Evolutionary conservation across 2,113 vertebrate species (phyloP).

Genomic region (Sminthopsis crassicaudata): DNA sequence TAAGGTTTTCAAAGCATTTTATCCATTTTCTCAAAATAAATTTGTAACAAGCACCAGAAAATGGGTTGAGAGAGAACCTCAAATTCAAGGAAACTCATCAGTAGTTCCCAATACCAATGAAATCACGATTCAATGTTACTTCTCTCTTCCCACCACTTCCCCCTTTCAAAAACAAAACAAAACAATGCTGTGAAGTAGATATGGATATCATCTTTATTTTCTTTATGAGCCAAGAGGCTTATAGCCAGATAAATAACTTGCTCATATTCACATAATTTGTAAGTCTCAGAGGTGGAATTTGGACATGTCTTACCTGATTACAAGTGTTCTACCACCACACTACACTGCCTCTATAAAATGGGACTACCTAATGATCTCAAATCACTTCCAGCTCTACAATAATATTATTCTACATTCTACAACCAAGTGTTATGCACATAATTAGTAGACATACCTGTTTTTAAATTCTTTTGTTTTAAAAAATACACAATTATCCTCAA

Average conservation of each 20-base stretch:
- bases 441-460: not conserved
- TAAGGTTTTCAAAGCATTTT: not conserved
- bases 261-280: slow-evolving; percentile 43
- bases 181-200: slow-evolving; percentile 56
- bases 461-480: not conserved
- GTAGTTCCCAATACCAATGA: not conserved
- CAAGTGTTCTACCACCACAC: slow-evolving; percentile 17
- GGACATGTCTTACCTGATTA: slow-evolving; percentile 27
- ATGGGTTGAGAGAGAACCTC: not conserved
- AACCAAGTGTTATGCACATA: not conserved
- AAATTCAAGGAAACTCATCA: not conserved
- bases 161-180: slow-evolving; percentile 22
- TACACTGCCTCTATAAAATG: not conserved
- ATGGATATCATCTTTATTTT: slow-evolving; percentile 61
- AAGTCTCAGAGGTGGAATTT: slow-evolving; percentile 48
- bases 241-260: slow-evolving; percentile 34
- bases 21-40: not conserved
- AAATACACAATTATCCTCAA: not conserved
- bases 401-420: not conserved
- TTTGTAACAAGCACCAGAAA: not conserved
- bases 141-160: not conserved
- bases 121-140: not conserved
- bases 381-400: not conserved
- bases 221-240: slow-evolving; percentile 11
- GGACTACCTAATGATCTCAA: not conserved